These are phyloP conservation scores for Drosophila rufa DNA, from an alignment of 1,140 invertebrate species.

Conservation along the genomic window DNA sequence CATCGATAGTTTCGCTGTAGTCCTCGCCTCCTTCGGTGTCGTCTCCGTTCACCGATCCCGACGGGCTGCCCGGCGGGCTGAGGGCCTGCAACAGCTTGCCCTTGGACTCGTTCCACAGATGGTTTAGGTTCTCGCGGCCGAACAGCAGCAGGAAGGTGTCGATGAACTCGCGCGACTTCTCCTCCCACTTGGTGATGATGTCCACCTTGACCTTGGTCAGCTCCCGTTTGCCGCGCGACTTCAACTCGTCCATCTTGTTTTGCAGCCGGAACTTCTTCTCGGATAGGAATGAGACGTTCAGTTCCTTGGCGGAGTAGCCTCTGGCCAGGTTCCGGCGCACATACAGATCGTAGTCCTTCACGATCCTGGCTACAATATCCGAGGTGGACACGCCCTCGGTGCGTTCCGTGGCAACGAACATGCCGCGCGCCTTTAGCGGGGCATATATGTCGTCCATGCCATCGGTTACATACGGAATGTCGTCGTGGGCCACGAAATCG, in stretches of 20 bases:
- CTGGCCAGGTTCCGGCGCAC: constrained; percentile 98
- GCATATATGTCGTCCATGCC: constrained; percentile 96
- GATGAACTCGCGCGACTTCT: constrained; percentile 97
- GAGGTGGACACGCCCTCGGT: constrained; percentile 99
- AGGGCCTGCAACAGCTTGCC: constrained; percentile 94
- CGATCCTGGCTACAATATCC: constrained; percentile 98
- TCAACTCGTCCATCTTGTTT: constrained; percentile 97
- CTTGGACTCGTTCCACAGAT: constrained; percentile 96
- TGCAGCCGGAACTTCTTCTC: constrained; percentile 97
- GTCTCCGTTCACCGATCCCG: constrained; percentile 86
- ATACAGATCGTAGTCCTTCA: constrained; percentile 99
- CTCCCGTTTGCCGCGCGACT: constrained; percentile 94
- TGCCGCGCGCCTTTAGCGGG: constrained; percentile 95
- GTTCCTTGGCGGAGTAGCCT: constrained; percentile 98
- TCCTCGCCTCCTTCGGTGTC: constrained; percentile 84
- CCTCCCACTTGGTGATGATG: constrained; percentile 98
- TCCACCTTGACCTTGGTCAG: constrained; percentile 95
- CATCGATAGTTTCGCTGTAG: constrained; percentile 55
- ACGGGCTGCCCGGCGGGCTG: constrained; percentile 93
- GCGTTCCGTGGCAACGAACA: constrained; percentile 98
- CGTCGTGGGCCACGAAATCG: constrained; percentile 99
- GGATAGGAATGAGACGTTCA: constrained; percentile 99
- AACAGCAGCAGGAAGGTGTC: constrained; percentile 97
- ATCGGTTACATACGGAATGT: constrained; percentile 97
- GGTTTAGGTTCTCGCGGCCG: constrained; percentile 93